Evolutionary conservation across 2,113 vertebrate genomes (phyloP), one percentile per base, ranked within the genome.

Genomic region (Grammomys surdaster): DNA sequence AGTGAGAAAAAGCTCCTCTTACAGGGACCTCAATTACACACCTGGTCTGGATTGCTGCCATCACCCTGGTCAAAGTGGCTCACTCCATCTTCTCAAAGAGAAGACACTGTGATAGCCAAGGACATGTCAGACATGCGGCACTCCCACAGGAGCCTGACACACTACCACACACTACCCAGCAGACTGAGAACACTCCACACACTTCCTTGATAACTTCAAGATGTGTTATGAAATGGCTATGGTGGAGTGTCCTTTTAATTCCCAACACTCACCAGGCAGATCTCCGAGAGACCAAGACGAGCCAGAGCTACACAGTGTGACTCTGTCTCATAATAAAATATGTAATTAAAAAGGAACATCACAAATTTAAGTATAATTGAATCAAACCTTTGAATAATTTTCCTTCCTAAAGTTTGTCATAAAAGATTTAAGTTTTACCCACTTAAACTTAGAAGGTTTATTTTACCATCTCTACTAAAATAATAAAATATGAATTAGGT

Each of bases 401-500:
- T 84, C 43, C 28, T 91, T 77, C 31, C 19, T 20, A 94, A 95
- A 86, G 31, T 81, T 94, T 96, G 69, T 91, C 77, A 96, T 24
- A 92, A 54, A 92, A 88, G 86, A 9, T 22, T 92, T 67, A 90
- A 54, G 72, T 89, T 90, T 90, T 26, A 87, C 56, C 11, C 81
- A 89, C 12, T 91, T 12, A 70, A 90, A 93, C 43, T 69, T 16
- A 88, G 22, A 82, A 76, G 63, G 88, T 88, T 88, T 43, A 88
- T 90, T 93, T 51, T 8, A 95, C 20, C 87, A 73, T 88, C 4
- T 56, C 40, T 48, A 93, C 56, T 58, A 88, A 56, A 87, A 93
- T 56, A 33, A 85, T 2, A 95, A 94, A 65, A 48, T 20, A 65
- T 58, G 48, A 69, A 11, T 67, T 87, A 33, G 84, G 17, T 51